Conservation (phyloP, 1,140 invertebrate genomes). For the Drosophila micromelanica region DNA sequence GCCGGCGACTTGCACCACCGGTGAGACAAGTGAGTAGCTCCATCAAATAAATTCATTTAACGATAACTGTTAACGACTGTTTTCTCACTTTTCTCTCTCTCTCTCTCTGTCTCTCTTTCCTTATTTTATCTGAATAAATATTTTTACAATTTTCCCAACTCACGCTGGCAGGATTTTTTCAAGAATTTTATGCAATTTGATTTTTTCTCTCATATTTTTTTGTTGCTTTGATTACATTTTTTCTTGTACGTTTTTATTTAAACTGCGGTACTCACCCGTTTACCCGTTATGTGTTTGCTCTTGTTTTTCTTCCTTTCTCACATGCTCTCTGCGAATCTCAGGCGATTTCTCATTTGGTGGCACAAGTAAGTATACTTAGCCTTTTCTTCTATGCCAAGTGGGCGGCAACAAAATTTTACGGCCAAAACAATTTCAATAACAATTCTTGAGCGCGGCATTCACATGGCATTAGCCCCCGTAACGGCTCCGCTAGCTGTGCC, state of each 20-base stretch:
- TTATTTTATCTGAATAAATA: not conserved
- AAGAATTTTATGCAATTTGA: conserved; percentile 11
- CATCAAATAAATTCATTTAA: not conserved
- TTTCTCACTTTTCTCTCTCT: conserved; percentile 20
- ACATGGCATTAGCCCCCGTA: conserved; percentile 46
- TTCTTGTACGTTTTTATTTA: conserved; percentile 58
- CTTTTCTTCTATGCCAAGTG: conserved; percentile 11
- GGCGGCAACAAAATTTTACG: conserved; percentile 72
- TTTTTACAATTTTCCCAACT: not conserved
- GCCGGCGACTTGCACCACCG: conserved; percentile 95
- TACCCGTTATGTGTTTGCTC: conserved; percentile 68
- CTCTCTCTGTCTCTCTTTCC: not conserved
- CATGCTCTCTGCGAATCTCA: conserved; percentile 68
- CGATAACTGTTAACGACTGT: conserved; percentile 32
- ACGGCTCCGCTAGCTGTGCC: not conserved
- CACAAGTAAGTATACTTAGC: conserved; percentile 90
- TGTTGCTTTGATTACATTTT: conserved; percentile 24
- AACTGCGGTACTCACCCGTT: conserved; percentile 71
- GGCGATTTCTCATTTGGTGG: conserved; percentile 93
- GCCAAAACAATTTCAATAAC: conserved; percentile 81
- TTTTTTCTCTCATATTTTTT: conserved; percentile 3
- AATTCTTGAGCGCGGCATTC: conserved; percentile 67
- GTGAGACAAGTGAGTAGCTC: conserved; percentile 95
- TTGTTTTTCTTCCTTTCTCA: conserved; percentile 8
- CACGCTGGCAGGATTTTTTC: conserved; percentile 36